A percentile compares a stretch with the other conserved stretches of the same genome.
Conservation (phyloP, 2,888 invertebrate species). For the Charanyca ferruginea region DNA sequence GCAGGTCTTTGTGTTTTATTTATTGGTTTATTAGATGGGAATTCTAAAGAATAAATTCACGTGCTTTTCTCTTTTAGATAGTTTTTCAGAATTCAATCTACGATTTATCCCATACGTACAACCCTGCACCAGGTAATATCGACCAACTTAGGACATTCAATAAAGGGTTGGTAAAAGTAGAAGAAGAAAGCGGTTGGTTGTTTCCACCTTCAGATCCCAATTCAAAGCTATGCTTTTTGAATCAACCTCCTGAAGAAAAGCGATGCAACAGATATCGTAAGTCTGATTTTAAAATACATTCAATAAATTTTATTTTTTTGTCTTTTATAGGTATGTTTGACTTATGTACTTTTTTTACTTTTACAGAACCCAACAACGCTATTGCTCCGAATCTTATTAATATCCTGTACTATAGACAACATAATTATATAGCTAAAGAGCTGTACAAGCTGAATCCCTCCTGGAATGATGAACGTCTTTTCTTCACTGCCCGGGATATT, state of each 20-base stretch:
- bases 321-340: too few relatives aligned
- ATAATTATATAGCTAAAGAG: conserved; percentile 47
- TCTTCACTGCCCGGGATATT: conserved; percentile 47
- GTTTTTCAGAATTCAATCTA: conserved; percentile 34
- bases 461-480: conserved; percentile 54
- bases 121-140: neutral
- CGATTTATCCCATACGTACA: conserved; percentile 44
- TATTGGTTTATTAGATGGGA: neutral
- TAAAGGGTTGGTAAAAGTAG: conserved; percentile 38
- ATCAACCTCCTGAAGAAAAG: conserved; percentile 34
- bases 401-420: conserved; percentile 40
- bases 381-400: conserved; percentile 19
- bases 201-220: conserved; percentile 27
- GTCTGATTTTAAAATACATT: neutral
- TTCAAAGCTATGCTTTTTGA: conserved; percentile 1
- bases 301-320: neutral
- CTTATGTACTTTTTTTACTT: too few relatives aligned
- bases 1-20: neutral
- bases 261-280: conserved; percentile 36
- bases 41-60: neutral
- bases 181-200: conserved; percentile 41
- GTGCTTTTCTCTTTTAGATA: conserved; percentile 35
- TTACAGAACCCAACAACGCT: conserved; percentile 29
- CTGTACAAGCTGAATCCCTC: conserved; percentile 44
- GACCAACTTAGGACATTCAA: conserved; percentile 22